Base-by-base conservation (phyloP, 2,888 invertebrate species). In the Cerceris rybyensis region DNA sequence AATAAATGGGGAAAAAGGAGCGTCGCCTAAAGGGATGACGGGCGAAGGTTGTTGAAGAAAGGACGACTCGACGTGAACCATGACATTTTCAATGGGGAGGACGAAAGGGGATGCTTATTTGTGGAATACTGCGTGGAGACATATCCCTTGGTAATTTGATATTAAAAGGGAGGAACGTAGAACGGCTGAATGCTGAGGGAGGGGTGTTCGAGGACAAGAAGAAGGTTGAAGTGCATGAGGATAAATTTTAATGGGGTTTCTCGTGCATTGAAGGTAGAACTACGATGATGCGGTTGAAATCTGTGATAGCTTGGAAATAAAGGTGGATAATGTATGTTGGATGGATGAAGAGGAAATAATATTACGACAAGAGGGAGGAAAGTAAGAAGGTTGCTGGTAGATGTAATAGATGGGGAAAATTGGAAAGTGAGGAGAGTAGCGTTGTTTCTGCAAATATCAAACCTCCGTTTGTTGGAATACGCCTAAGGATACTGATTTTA, bases 201-300 rank as follows among this genome's bases (percentile, higher is more conserved):
- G 28, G 28, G 28, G 28, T 2, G 28, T 28, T 28, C 2, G 28
- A 28, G 28, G 28, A 28, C 2, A 4, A 17, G 41, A 66, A 70
- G 28, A 46, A 69, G 65, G 60, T 69, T 11, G 54, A 49, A 28
- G 46, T 28, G 43, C 58, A 76, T 55, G 61, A 70, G 61, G 77
- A 77, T 77, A 70, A 76, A 70, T 63, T 70, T 60, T 66, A 70
- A 76, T 66, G 77, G 57, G 70, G 65, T 17, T 8, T n/a, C 59
- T 11, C 9, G 59, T 42, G 64, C 59, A 43, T 54, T 55, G 49
- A 65, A 59, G 43, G 49, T 55, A 60, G 63, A 60, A 64, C 75
- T 41, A 76, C 63, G 46, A 4, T 46, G 16, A 8, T 70, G 54
- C 61, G 52, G 39, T 17, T 17, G n/a, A 16, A 61, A n/a, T 58